Percentiles rank a stretch among this genome's conserved stretches.
Conservation (phyloP, 1,140 invertebrate genomes). For the Pseudoatta argentina region DNA sequence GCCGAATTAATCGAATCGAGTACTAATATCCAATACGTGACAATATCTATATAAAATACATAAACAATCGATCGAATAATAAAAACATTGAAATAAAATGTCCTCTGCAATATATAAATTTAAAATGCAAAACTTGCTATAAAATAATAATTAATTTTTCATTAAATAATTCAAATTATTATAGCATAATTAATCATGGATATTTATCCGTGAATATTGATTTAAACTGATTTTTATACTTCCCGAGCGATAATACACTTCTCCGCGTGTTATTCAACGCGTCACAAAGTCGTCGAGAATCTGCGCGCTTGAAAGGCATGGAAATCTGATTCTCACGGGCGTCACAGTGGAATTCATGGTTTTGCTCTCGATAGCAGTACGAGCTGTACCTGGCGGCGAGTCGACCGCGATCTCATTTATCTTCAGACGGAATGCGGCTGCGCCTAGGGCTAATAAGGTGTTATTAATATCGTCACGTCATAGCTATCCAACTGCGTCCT, state of each 20-base stretch:
- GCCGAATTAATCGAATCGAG: conserved; percentile 35
- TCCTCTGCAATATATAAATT: conserved; percentile 11
- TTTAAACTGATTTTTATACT: neutral
- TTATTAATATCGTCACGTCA: conserved; percentile 79
- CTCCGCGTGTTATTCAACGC: neutral
- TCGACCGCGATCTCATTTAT: conserved; percentile 74
- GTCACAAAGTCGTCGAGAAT: conserved; percentile 2
- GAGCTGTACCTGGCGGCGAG: conserved; percentile 51
- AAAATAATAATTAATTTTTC: conserved; percentile 39
- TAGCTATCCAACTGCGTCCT: conserved; percentile 73
- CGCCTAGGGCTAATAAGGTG: conserved; percentile 77
- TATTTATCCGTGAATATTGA: conserved; percentile 23
- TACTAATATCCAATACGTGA: neutral
- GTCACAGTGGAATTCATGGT: conserved; percentile 54
- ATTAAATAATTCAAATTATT: neutral
- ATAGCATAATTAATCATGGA: neutral
- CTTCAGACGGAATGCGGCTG: conserved; percentile 70
- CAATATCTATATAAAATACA: conserved; percentile 39
- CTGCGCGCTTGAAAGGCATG: conserved; percentile 1
- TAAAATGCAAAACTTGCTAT: neutral
- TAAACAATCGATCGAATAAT: conserved; percentile 43
- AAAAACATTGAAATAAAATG: conserved; percentile 32
- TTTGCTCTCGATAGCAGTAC: conserved; percentile 49
- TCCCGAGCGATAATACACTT: neutral
- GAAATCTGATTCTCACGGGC: conserved; percentile 47